A percentile compares a stretch with the other conserved stretches of the same genome.
These are phyloP conservation scores for Craseonycteris thonglongyai DNA, from an alignment of 2,113 vertebrate genomes.

Conservation along the genomic window DNA sequence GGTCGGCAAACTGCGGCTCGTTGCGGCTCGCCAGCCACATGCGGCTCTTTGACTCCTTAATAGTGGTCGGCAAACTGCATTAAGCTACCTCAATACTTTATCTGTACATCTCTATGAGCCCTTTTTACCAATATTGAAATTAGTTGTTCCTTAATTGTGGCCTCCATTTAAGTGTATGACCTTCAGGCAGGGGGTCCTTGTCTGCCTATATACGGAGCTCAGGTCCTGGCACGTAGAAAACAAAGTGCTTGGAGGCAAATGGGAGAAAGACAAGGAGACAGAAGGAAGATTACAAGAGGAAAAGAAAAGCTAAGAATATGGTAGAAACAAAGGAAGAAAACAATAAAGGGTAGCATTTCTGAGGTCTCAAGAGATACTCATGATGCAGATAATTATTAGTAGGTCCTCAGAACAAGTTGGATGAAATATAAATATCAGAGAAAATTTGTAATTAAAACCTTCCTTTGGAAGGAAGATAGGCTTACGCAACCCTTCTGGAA, in stretches of 20 bases:
- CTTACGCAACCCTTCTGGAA: slow-evolving; percentile 8
- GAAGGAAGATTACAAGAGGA: not conserved
- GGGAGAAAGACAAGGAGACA: not conserved
- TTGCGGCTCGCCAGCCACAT: too few species aligned
- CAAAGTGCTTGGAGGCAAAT: not conserved
- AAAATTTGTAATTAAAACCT: slow-evolving; percentile 39
- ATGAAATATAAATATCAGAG: not conserved
- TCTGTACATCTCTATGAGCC: not conserved
- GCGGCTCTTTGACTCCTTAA: too few species aligned
- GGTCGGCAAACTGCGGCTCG: too few species aligned
- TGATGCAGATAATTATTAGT: not conserved
- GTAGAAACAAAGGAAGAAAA: not conserved
- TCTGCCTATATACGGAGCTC: not conserved
- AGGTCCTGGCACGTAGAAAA: not conserved
- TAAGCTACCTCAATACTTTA: not conserved
- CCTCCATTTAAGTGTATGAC: not conserved
- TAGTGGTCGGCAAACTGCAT: too few species aligned
- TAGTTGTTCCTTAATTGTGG: not conserved
- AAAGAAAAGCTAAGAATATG: not conserved
- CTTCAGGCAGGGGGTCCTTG: not conserved
- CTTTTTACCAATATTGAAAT: not conserved
- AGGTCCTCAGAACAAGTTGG: not conserved
- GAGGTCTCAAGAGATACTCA: not conserved
- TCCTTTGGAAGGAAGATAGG: not conserved
- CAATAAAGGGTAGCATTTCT: not conserved